Percentiles rank a stretch among this genome's conserved stretches.
Conservation (phyloP, 2,888 invertebrate species). For the Endomychus coccineus region DNA sequence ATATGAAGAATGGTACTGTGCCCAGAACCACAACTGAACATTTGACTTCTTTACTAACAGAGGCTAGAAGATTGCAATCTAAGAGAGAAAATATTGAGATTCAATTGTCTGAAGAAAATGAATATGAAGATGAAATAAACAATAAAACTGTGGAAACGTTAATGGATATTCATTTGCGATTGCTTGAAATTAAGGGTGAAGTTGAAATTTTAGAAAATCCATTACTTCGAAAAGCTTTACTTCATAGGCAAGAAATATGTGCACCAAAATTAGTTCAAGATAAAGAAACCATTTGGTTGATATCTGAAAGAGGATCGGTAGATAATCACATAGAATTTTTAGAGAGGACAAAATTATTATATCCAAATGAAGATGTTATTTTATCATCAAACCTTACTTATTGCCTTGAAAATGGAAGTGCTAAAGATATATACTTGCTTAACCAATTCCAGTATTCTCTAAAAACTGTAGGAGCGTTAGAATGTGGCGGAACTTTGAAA, state of each 20-base stretch:
- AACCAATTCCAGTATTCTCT: conserved; percentile 48
- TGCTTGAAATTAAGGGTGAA: conserved; percentile 52
- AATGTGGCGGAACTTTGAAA: conserved; percentile 43
- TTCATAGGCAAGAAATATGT: conserved; percentile 26
- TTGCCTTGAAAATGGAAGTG: conserved; percentile 41
- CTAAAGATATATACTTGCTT: conserved; percentile 47
- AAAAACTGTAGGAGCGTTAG: conserved; percentile 47
- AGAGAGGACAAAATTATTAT: conserved; percentile 38
- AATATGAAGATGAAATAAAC: conserved; percentile 21
- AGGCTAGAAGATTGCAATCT: conserved; percentile 48
- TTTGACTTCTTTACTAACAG: conserved; percentile 47
- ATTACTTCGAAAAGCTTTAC: conserved; percentile 47
- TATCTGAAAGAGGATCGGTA: conserved; percentile 45
- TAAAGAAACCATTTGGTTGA: conserved; percentile 35
- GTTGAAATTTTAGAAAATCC: conserved; percentile 55
- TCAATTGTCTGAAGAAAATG: conserved; percentile 34
- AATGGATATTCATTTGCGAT: conserved; percentile 49
- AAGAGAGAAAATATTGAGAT: conserved; percentile 44
- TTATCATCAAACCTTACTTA: conserved; percentile 40
- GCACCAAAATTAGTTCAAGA: conserved; percentile 12
- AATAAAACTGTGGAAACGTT: conserved; percentile 43
- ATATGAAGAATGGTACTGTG: conserved; percentile 49
- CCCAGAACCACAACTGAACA: conserved; percentile 47
- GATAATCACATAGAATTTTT: conserved; percentile 45
- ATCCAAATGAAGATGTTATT: conserved; percentile 41